These are phyloP conservation scores for Dastarcus helophoroides DNA, from an alignment of 2,888 invertebrate species.

Conservation along the genomic window DNA sequence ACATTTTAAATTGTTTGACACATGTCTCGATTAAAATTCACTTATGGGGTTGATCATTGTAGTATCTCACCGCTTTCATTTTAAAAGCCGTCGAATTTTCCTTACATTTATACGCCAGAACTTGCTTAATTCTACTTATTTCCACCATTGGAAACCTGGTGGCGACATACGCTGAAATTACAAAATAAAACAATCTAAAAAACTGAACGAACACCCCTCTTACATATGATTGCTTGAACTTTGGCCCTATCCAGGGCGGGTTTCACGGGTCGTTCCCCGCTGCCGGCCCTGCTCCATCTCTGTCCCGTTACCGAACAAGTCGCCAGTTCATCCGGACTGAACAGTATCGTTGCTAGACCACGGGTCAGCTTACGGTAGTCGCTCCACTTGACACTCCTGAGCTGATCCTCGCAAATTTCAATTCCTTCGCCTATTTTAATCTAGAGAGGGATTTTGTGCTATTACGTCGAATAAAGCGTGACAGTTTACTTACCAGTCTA, in stretches of 20 bases:
- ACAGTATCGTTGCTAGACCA: conserved; percentile 60
- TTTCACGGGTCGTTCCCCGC: conserved; percentile 62
- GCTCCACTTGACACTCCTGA: conserved; percentile 62
- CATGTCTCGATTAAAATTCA: too few relatives aligned
- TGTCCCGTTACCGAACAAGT: conserved; percentile 67
- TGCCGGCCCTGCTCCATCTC: conserved; percentile 63
- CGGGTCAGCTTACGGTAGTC: conserved; percentile 63
- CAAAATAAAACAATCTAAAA: conserved; percentile 3
- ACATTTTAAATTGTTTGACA: too few relatives aligned
- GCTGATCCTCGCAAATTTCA: conserved; percentile 58
- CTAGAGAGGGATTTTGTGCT: conserved; percentile 32
- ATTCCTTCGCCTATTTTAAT: conserved; percentile 63
- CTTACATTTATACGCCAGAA: conserved; percentile 66
- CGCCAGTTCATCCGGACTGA: conserved; percentile 61
- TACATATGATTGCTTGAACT: conserved; percentile 63
- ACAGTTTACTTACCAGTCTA: conserved; percentile 23
- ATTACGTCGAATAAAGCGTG: conserved; percentile 3
- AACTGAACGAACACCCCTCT: conserved; percentile 18
- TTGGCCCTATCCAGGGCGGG: conserved; percentile 60
- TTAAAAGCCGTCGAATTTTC: conserved; percentile 64
- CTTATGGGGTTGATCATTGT: too few relatives aligned
- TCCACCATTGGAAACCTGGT: conserved; percentile 62
- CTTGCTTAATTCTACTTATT: conserved; percentile 65
- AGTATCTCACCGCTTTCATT: conserved; percentile 61
- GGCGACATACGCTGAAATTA: conserved; percentile 53